Conservation (phyloP, 1,140 invertebrate species). For the Cataglyphis hispanica region DNA sequence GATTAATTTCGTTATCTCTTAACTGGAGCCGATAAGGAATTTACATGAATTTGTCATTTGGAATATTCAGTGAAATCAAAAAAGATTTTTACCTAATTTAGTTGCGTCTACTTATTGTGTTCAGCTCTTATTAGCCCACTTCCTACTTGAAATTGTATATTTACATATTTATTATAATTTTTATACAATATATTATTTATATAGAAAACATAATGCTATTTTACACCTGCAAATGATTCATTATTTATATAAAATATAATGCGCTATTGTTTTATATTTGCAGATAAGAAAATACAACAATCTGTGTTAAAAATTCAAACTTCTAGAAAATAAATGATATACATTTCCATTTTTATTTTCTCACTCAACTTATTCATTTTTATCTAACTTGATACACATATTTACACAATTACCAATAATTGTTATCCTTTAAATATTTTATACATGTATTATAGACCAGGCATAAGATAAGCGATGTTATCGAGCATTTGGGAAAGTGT, state of each 20-base stretch:
- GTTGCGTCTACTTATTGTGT: too few relatives aligned
- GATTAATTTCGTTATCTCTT: too few relatives aligned
- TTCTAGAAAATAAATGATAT: slow-evolving; percentile 49
- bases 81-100: too few relatives aligned
- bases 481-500: slow-evolving; percentile 93
- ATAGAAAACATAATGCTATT: slow-evolving; percentile 70
- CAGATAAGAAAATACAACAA: slow-evolving; percentile 49
- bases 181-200: slow-evolving; percentile 77
- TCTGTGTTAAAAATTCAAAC: slow-evolving; percentile 2
- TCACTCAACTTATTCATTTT: background rate
- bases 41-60: too few relatives aligned
- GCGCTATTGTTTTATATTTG: slow-evolving; percentile 57
- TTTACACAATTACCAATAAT: slow-evolving; percentile 58
- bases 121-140: too few relatives aligned
- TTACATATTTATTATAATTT: slow-evolving; percentile 76
- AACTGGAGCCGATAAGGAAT: too few relatives aligned
- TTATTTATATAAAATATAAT: slow-evolving; percentile 70
- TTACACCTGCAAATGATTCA: slow-evolving; percentile 17
- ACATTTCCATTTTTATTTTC: slow-evolving; percentile 19
- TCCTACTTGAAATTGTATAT: slow-evolving; percentile 28
- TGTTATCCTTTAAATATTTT: slow-evolving; percentile 19
- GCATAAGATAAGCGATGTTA: slow-evolving; percentile 99
- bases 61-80: too few relatives aligned
- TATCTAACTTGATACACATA: slow-evolving; percentile 57
- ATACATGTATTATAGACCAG: slow-evolving; percentile 91